Evolutionary conservation across 2,113 vertebrate species (phyloP).

Genomic region (Pteropus alecto): DNA sequence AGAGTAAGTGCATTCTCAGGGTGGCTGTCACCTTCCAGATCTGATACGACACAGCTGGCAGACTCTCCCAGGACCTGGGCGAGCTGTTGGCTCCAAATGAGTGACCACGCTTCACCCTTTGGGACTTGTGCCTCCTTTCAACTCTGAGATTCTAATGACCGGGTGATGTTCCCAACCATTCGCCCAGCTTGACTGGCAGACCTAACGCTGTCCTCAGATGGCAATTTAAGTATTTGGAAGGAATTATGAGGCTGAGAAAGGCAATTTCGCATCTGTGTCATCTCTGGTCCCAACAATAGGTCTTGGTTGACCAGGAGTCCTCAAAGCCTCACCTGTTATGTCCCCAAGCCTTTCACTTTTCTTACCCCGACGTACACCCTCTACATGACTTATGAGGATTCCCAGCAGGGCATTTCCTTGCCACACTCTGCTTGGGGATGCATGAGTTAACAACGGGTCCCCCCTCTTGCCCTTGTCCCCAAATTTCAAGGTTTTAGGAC

Average conservation of each 20-base stretch:
- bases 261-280: not conserved
- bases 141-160: not conserved
- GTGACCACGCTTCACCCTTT: rapidly evolving
- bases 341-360: not conserved
- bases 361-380: not conserved
- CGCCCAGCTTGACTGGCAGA: not conserved
- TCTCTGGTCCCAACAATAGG: not conserved
- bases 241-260: not conserved
- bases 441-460: rapidly evolving
- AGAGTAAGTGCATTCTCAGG: rapidly evolving
- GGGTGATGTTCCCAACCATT: not conserved
- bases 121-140: not conserved
- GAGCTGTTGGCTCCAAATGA: too few species aligned
- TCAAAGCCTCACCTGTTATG: not conserved
- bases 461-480: not conserved
- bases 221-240: not conserved
- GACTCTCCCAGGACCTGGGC: not conserved
- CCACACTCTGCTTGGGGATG: not conserved
- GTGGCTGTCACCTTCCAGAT: not conserved
- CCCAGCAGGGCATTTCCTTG: not conserved
- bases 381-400: too few species aligned
- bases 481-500: not conserved
- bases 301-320: not conserved
- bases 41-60: rapidly evolving
- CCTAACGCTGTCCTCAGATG: not conserved